A percentile compares a stretch with the other conserved stretches of the same genome.
Conservation (phyloP, 2,888 invertebrate genomes). For the Formica aserva region DNA sequence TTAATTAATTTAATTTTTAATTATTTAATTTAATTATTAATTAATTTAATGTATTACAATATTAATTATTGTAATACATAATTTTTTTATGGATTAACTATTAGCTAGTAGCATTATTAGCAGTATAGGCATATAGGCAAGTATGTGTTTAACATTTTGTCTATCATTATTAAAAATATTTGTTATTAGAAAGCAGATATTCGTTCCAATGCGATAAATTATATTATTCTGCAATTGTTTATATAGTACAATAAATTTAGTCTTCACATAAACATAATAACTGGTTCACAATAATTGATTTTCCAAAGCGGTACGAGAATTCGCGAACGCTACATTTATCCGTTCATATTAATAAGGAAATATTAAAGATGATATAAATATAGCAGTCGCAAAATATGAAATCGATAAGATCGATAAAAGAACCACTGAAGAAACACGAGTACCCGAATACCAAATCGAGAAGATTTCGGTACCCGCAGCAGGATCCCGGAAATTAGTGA, state of each 20-base stretch:
- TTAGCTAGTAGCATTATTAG: no score
- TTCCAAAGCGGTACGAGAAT: slow-evolving; percentile 2
- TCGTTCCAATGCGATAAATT: not conserved
- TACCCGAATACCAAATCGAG: slow-evolving; percentile 37
- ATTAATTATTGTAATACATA: not conserved
- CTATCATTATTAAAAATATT: not conserved
- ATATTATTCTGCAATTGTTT: not conserved
- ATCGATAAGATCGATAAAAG: slow-evolving; percentile 47
- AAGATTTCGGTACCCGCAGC: slow-evolving; percentile 55
- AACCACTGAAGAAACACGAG: slow-evolving; percentile 18
- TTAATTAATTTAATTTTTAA: not conserved
- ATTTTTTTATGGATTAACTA: not conserved
- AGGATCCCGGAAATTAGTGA: slow-evolving; percentile 79
- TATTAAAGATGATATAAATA: slow-evolving; percentile 18
- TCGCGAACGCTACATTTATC: not conserved
- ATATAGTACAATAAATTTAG: not conserved
- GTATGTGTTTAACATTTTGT: not conserved
- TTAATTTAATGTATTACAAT: not conserved
- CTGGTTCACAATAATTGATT: not conserved
- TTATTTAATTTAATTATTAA: no score
- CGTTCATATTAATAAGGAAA: not conserved
- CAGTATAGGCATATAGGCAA: not conserved
- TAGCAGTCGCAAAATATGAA: slow-evolving; percentile 18
- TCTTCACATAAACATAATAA: not conserved
- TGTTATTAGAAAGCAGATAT: not conserved